Conservation (phyloP, 2,797 vertebrate genomes). For the Diceros bicornis region DNA sequence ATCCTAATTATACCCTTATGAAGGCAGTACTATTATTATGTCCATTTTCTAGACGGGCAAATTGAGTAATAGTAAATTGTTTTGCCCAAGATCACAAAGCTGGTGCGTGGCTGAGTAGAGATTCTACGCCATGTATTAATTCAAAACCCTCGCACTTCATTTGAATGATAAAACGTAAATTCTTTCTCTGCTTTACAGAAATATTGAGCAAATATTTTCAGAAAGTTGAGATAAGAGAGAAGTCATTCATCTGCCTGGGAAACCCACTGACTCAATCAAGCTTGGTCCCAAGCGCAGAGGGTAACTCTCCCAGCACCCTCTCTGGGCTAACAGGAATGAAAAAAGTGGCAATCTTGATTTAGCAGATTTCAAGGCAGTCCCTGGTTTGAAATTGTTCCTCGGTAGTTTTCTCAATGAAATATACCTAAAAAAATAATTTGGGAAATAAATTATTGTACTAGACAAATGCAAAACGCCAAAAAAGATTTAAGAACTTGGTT, state of each 20-base stretch:
- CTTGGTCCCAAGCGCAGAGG: background rate
- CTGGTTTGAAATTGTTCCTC: background rate
- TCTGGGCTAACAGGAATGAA: background rate
- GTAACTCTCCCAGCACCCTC: background rate
- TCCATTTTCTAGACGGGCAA: background rate
- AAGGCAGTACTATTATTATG: background rate
- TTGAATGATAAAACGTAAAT: background rate
- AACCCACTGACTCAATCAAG: background rate
- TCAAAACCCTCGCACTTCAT: background rate
- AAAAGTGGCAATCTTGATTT: background rate
- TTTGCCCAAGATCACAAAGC: slow-evolving; percentile 19
- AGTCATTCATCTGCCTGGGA: background rate
- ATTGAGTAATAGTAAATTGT: background rate
- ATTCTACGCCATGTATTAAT: background rate
- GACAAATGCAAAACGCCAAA: slow-evolving; percentile 54
- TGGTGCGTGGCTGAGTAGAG: background rate
- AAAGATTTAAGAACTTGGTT: slow-evolving; percentile 71
- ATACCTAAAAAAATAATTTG: background rate
- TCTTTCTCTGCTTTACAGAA: slow-evolving; percentile 3
- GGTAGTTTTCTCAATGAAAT: slow-evolving; percentile 49
- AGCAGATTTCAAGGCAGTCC: background rate
- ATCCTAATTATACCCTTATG: background rate
- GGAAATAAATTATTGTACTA: slow-evolving; percentile 73
- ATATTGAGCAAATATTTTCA: background rate
- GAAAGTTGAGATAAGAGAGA: background rate